Percentiles rank a stretch among this genome's conserved stretches.
phyloP scores from a whole-genome alignment of 2,797 vertebrate species.

The Sebastes jordani region DNA sequence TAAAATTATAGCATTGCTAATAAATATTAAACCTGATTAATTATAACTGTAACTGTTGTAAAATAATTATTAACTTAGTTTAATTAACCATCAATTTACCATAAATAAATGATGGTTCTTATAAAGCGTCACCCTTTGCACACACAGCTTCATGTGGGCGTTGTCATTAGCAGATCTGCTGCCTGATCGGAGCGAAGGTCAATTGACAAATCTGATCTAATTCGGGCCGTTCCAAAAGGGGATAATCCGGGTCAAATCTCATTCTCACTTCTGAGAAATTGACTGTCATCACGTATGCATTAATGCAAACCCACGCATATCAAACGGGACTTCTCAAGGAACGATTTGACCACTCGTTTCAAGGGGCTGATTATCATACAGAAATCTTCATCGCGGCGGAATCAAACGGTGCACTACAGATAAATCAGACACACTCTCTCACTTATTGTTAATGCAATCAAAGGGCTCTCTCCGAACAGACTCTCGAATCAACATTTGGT shows the following conservation, averaged over 20 bases:
- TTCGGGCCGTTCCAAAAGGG: constrained; percentile 27
- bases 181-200: constrained; percentile 33
- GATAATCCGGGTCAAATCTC: constrained; percentile 63
- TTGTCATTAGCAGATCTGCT: constrained; percentile 41
- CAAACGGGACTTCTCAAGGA: constrained; percentile 47
- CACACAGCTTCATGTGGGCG: background rate
- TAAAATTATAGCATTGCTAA: too few species aligned
- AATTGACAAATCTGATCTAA: constrained; percentile 50
- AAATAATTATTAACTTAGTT: background rate
- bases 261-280: constrained; percentile 41
- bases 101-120: too few species aligned
- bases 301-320: constrained; percentile 46
- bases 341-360: constrained; percentile 44
- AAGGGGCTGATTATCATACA: constrained; percentile 61
- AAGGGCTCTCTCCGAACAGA: constrained; percentile 51
- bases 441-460: constrained; percentile 71
- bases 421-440: constrained; percentile 62
- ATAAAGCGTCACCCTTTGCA: background rate
- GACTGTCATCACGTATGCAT: constrained; percentile 52
- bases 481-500: constrained; percentile 66
- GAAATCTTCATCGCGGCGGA: constrained; percentile 27
- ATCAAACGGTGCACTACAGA: constrained; percentile 55
- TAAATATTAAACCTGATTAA: background rate
- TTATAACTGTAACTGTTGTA: background rate
- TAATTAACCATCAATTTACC: too few species aligned